A percentile compares a stretch with the other conserved stretches of the same genome.
Evolutionary conservation across 2,888 invertebrate genomes (phyloP).

Genomic region (Caenorhabditis panamensis): DNA sequence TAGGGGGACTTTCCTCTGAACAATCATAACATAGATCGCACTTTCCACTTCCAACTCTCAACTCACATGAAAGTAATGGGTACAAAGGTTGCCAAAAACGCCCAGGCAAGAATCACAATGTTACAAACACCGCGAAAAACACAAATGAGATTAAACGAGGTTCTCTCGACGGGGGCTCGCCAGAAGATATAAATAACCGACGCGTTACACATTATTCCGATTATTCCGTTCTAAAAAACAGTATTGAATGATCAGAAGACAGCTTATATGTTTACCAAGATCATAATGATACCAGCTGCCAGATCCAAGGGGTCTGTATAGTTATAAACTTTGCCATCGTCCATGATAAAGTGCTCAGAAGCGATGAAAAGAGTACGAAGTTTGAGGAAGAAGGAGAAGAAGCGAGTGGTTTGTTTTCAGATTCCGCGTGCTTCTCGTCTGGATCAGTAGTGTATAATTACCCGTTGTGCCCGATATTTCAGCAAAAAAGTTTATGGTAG

Average conservation of each 20-base stretch:
- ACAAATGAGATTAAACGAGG: constrained; percentile 45
- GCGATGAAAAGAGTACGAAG: too few species aligned
- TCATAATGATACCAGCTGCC: constrained; percentile 9
- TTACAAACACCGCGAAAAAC: constrained; percentile 17
- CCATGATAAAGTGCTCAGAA: background rate
- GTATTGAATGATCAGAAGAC: background rate
- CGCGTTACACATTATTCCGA: constrained; percentile 16
- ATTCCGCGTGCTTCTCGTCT: too few species aligned
- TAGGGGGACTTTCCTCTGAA: constrained; percentile 32
- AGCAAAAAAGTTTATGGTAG: background rate
- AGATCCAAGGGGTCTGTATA: constrained; percentile 18
- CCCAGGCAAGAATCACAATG: constrained; percentile 5
- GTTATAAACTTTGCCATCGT: background rate
- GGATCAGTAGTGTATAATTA: too few species aligned
- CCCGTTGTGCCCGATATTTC: background rate
- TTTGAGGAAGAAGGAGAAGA: background rate
- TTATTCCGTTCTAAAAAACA: constrained; percentile 13
- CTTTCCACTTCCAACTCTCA: background rate
- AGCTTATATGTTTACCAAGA: constrained; percentile 6
- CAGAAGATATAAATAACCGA: constrained; percentile 25
- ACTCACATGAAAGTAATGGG: constrained; percentile 31
- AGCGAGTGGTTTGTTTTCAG: background rate
- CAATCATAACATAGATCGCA: background rate
- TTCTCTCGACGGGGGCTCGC: constrained; percentile 12
- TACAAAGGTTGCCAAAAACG: constrained; percentile 23